Percentiles rank a stretch among this genome's conserved stretches.
These are phyloP conservation scores for Cheirogaleus medius DNA, from an alignment of 2,113 vertebrate genomes.

Conservation along the genomic window DNA sequence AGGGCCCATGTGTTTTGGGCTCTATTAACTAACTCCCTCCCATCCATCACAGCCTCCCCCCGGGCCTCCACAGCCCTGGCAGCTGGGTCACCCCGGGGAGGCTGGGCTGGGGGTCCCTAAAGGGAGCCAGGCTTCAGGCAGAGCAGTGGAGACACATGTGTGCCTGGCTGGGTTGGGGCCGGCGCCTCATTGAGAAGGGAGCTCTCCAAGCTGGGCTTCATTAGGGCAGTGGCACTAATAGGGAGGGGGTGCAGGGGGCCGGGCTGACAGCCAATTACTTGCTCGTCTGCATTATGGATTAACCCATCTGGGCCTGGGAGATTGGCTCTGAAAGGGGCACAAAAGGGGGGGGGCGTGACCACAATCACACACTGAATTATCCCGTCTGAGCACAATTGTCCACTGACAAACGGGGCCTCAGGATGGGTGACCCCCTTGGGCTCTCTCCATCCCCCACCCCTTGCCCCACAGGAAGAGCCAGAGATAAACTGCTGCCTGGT, in stretches of 20 bases:
- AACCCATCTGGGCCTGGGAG: conserved; percentile 95
- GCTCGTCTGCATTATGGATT: conserved; percentile 98
- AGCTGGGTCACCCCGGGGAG: conserved; percentile 85
- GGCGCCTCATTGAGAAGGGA: conserved; percentile 89
- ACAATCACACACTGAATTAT: conserved; percentile 92
- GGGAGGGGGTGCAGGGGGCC: conserved; percentile 86
- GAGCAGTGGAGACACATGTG: conserved; percentile 96
- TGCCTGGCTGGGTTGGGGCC: conserved; percentile 84
- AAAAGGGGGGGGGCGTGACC: conserved; percentile 91
- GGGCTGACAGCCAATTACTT: conserved; percentile 89
- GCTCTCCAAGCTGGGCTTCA: conserved; percentile 96
- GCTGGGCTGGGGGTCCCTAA: conserved; percentile 75
- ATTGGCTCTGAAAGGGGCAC: conserved; percentile 92
- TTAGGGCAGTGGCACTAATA: conserved; percentile 93
- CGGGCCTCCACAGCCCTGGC: conserved; percentile 74
- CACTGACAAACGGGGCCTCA: conserved; percentile 71
- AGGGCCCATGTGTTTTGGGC: conserved; percentile 80
- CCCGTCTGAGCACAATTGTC: conserved; percentile 90
- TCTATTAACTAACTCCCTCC: conserved; percentile 80
- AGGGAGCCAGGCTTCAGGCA: conserved; percentile 83
- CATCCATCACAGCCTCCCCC: conserved; percentile 79
- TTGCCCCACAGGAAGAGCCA: conserved; percentile 20
- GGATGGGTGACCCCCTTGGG: conserved; percentile 75
- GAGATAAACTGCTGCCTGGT: conserved; percentile 56
- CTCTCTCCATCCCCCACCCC: not conserved